Base-by-base conservation (phyloP, 1,140 invertebrate species). In the Hycleus phaleratus region DNA sequence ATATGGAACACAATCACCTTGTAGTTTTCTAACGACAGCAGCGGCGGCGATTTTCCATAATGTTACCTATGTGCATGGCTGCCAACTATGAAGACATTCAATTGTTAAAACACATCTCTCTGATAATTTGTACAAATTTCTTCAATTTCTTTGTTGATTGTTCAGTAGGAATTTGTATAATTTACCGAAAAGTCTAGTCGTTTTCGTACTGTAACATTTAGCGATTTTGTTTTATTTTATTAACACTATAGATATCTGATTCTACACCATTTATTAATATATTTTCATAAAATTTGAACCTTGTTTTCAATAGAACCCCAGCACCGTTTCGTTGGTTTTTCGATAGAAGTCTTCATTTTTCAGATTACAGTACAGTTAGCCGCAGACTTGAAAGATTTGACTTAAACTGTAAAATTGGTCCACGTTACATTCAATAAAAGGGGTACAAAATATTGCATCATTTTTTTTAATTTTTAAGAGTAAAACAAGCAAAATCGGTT, bases 41-140 rank as follows among this genome's bases (percentile, higher is more conserved):
- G 85, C 84, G 0, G 85, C 85, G 0, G 85, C 84, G 12, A 82
- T 87, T 40, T 86, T 87, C 62, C 80, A 85, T 38, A 86, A 86
- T 66, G 84, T 87, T 9, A 83, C 84, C 32, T 86, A 86, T 65
- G 84, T 86, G 7, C 85, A 86, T 59, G 84, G 85, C 26, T 87
- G 85, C 65, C 85, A 83, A 48, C 58, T 72, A 50, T 72, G 68
- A 63, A 42, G 9, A 18, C 18, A 18, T 2, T 18, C 18, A 18
- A 32, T 32, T 32, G 32, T 32, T 32, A 32, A 32, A 32, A 32
- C 32, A 32, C 4, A 32, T 32, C 32, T 4, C 18, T 18, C 18
- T 18, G 18, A 18, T 18, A 18, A 18, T 5, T 32, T 32, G 32
- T 32, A 32, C 32, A 32, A 32, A 32, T 32, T 7, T 32, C 4